Percentiles rank a stretch among this genome's conserved stretches.
Evolutionary conservation across 2,797 vertebrate species (phyloP).

Genomic region (Momotus momota): DNA sequence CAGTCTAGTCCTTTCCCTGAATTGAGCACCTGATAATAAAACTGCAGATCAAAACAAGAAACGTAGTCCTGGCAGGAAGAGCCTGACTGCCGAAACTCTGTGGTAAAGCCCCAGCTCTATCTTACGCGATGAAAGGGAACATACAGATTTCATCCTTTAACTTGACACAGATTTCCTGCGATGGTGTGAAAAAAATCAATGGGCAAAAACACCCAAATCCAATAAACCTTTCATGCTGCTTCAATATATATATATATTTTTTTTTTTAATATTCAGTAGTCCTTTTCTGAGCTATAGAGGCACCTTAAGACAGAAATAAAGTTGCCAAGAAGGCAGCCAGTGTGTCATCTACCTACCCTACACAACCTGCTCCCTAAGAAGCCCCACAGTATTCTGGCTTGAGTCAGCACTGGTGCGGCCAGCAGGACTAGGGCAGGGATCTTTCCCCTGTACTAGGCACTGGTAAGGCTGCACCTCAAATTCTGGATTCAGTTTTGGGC

Average conservation of each 20-base stretch:
- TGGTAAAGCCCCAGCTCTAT: not conserved
- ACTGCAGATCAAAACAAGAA: not conserved
- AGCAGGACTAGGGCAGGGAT: no score
- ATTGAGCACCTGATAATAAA: not conserved
- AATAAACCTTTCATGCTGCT: not conserved
- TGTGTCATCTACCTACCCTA: not conserved
- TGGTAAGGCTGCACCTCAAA: no score
- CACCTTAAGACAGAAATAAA: not conserved
- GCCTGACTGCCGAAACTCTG: not conserved
- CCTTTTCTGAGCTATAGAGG: not conserved
- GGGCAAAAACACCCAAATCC: no score
- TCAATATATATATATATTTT: not conserved
- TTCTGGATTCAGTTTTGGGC: no score
- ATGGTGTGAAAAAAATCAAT: not conserved
- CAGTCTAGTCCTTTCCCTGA: not conserved
- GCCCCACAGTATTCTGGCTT: not conserved
- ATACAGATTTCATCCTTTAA: not conserved
- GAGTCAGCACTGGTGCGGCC: not conserved
- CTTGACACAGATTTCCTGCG: not conserved
- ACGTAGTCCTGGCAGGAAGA: not conserved
- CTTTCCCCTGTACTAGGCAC: no score
- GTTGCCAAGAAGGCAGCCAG: rapidly evolving
- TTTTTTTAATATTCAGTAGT: not conserved
- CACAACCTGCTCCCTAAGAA: not conserved
- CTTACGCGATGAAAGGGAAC: not conserved